Base-by-base conservation (phyloP, 2,888 invertebrate species). In the Morpho deidamia region DNA sequence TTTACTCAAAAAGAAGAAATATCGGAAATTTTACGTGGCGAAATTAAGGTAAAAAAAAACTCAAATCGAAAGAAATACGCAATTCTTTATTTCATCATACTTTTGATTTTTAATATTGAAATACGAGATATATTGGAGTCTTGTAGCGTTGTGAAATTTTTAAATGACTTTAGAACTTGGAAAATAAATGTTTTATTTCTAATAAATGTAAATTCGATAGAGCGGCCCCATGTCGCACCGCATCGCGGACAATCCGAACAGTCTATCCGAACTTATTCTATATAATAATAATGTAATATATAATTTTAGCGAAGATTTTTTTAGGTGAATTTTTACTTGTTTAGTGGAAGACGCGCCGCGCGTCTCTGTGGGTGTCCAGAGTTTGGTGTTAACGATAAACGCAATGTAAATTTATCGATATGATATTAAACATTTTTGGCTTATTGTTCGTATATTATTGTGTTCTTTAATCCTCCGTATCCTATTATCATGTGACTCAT, bases 391-490 rank as follows among this genome's bases (percentile, higher is more conserved):
- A 67, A 79, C 76, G 74, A 76, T 78, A 72, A 81, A 79, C 78
- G 84, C 86, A 78, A 80, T 88, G 89, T 88, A 88, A 81, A 88
- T 83, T 86, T 86, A 88, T 83, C 79, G 74, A 84, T 85, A 85
- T 84, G 79, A 87, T 83, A 88, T 88, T 88, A 88, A 87, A 89
- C 85, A 83, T 84, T 88, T 88, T 89, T 88, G 88, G 89, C 89
- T 89, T 89, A 88, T 78, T 79, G 80, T 86, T 86, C 76, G 86
- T 86, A 84, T 81, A 74, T 88, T 83, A 81, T 83, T 85, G 77
- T 71, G 35, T 37, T 37, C 8, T 37, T 37, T 8, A 37, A 3
- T 7, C 3, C 35, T 3, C 7, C 35, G 7, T 37, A 37, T 37
- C 68, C 81, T 80, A 68, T 78, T 75, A 58, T 61, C 23, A 23